Conservation (phyloP, 2,797 vertebrate species). For the Pachyuromys duprasi region DNA sequence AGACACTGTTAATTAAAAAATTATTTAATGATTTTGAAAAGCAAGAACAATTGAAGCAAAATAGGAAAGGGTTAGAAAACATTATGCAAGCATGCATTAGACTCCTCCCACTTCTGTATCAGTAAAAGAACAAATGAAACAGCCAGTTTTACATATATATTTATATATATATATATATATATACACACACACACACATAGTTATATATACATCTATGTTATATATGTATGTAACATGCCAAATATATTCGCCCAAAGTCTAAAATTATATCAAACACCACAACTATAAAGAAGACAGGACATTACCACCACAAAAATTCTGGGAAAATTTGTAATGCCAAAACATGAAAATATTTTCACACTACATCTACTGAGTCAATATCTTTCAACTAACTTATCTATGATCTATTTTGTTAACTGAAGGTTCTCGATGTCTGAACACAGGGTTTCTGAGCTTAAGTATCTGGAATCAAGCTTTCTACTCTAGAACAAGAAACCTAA, state of each 20-base stretch:
- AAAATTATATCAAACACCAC: neutral
- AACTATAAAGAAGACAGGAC: neutral
- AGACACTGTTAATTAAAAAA: neutral
- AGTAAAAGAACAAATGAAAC: neutral
- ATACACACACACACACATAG: no score
- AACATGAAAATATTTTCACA: slow-evolving; percentile 1
- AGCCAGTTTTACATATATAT: neutral
- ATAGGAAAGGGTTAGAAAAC: slow-evolving; percentile 38
- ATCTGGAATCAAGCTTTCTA: neutral
- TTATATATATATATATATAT: no score
- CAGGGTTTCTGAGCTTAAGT: neutral
- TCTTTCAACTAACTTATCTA: slow-evolving; percentile 2
- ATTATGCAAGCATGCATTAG: neutral
- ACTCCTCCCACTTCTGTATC: neutral
- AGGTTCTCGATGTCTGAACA: neutral
- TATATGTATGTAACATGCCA: neutral
- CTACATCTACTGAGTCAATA: neutral
- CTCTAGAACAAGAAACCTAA: neutral
- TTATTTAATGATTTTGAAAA: slow-evolving; percentile 30
- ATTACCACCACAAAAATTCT: neutral
- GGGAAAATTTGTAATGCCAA: neutral
- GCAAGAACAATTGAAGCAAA: slow-evolving; percentile 15
- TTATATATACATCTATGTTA: no score
- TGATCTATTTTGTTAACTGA: neutral
- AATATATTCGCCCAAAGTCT: neutral